Evolutionary conservation across 2,113 vertebrate species (phyloP), one percentile per base, ranked within the genome.

Genomic region (Oryzias woworae): DNA sequence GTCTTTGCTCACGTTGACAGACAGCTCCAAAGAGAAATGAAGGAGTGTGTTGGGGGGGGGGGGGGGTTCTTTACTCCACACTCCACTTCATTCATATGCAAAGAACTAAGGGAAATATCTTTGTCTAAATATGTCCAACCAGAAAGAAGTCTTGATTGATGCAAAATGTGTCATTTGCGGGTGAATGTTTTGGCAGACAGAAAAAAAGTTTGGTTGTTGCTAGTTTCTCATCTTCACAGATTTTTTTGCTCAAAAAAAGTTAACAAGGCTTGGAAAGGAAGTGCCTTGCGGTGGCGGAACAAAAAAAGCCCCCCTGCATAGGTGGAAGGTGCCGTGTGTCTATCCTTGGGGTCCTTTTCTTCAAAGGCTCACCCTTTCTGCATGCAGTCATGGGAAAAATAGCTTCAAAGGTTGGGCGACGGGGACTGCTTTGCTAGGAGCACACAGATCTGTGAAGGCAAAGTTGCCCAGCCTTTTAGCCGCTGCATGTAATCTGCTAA

Each of bases 401-500:
- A 54, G 69, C 85, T 84, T 88, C 71, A 88, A 88, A 88, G 85
- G 78, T 85, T 78, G 71, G 85, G 62, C 83, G 72, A 77, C 84
- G 75, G 88, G 85, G 75, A 83, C 72, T 55, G 73, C 31, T 54
- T 64, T 44, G 54, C 70, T 53, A 46, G 75, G 62, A 83, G 69
- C 52, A 45, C 51, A 71, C 60, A 76, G 71, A 65, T 69, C 69
- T 68, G 51, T 14, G 62, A 75, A 81, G 75, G 73, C 71, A 75
- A 36, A 62, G 77, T 54, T 58, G 42, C 42, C 26, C 76, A 65
- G 78, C 57, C 65, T 85, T 91, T 92, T 79, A 87, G 85, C 82
- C 86, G 82, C 67, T 79, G 72, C 68, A 10, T 88, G 82, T 92
- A 90, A 92, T 92, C 85, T 90, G 22, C 47, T 92, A 89, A 92